Evolutionary conservation across 2,888 invertebrate species (phyloP).

Genomic region (Teinopalpus imperialis): DNA sequence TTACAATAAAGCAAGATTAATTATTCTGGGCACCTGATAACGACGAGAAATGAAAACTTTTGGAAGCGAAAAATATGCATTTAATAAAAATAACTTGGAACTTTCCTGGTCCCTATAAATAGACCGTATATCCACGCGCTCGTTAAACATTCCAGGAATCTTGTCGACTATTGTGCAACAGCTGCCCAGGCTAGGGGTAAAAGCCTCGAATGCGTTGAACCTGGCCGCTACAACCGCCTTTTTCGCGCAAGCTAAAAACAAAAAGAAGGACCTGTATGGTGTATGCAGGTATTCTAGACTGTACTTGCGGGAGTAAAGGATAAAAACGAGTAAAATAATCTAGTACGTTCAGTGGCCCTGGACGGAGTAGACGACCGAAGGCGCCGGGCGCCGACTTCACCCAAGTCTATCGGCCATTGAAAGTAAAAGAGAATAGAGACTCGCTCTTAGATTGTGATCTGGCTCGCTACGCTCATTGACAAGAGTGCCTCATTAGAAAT

Average conservation of each 20-base stretch:
- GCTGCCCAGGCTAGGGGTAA: constrained; percentile 65
- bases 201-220: constrained; percentile 73
- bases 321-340: constrained; percentile 61
- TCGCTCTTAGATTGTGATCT: constrained; percentile 45
- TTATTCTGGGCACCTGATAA: background rate
- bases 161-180: constrained; percentile 76
- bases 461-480: constrained; percentile 49
- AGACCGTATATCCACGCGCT: constrained; percentile 46
- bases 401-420: constrained; percentile 44
- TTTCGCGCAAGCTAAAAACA: constrained; percentile 72
- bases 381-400: constrained; percentile 43
- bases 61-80: constrained; percentile 15
- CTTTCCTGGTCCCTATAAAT: constrained; percentile 34
- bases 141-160: constrained; percentile 56
- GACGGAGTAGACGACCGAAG: constrained; percentile 41
- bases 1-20: too few species aligned
- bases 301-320: constrained; percentile 40
- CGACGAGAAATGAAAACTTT: background rate
- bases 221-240: constrained; percentile 61
- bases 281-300: constrained; percentile 66
- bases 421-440: constrained; percentile 52
- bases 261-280: constrained; percentile 63
- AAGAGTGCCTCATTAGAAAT: constrained; percentile 55
- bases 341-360: constrained; percentile 64
- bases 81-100: constrained; percentile 26